Conservation (phyloP, 2,113 vertebrate species). For the Drymodes brunneopygia region DNA sequence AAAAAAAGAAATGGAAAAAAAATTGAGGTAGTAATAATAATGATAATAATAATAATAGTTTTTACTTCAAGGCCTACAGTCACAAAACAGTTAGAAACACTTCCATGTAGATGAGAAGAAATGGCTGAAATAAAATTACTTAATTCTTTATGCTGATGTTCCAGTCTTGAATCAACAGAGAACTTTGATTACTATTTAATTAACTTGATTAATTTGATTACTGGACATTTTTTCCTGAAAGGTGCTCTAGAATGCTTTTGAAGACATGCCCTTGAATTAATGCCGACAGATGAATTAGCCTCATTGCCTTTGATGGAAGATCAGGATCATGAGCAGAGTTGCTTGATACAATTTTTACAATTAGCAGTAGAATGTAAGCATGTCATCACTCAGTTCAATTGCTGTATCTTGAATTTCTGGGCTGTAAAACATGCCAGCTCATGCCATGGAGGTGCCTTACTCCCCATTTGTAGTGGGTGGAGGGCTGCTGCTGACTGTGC, state of each 20-base stretch:
- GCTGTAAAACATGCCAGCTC: neutral
- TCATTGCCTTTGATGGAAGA: neutral
- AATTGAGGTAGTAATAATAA: neutral
- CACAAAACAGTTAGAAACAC: neutral
- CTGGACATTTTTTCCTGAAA: neutral
- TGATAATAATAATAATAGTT: neutral
- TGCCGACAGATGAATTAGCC: neutral
- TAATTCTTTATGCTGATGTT: neutral
- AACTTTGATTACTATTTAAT: neutral
- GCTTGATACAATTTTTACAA: neutral
- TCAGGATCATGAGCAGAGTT: neutral
- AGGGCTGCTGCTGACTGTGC: neutral
- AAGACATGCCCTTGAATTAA: neutral
- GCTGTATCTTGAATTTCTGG: neutral
- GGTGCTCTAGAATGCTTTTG: neutral
- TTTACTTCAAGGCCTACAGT: neutral
- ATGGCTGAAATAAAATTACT: neutral
- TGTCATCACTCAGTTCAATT: neutral
- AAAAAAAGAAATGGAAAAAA: neutral
- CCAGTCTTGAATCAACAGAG: neutral
- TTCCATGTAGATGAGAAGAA: neutral
- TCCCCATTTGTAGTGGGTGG: neutral
- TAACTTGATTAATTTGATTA: neutral
- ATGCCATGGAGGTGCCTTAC: neutral
- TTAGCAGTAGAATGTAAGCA: neutral